Evolutionary conservation across 2,888 invertebrate species (phyloP), one percentile per base, ranked within the genome.

Genomic region (Choreutis nemorana): DNA sequence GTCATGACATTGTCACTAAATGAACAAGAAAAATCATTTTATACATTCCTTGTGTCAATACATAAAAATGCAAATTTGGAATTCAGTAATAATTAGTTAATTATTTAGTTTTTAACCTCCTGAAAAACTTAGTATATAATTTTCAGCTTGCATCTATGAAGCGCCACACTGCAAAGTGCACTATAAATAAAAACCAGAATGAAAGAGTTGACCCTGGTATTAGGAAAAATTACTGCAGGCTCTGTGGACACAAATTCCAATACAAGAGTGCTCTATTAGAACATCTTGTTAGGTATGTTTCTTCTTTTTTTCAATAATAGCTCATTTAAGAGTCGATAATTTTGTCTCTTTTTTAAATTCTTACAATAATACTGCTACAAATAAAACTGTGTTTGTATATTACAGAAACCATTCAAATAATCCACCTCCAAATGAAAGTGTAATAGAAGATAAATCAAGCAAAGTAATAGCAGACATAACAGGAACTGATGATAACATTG

Each of bases 401-500:
- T n/a, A n/a, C 29, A 15, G 29, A 13, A 14, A 10, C n/a, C 23
- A 22, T 14, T 7, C 23, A 18, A 24, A 13, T 12, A 15, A 26
- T 10, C 14, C 15, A 9, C 8, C 13, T 8, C 5, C 14, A n/a
- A n/a, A n/a, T 14, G 14, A 23, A 23, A 14, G 3, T n/a, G 8
- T 8, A 18, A 18, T 8, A 3, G 21, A 21, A 28, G 15, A 4
- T 7, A 53, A 44, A 35, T 5, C 33, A 6, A 41, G 32, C 14
- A 44, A 42, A 32, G 37, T 34, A 2, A 43, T 36, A 10, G 31
- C 36, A 21, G 57, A 63, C 23, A 40, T 47, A 15, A 50, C 45
- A 28, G 44, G 60, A 32, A 67, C 72, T 1, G 75, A 64, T 3
- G 73, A 77, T 27, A 75, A 67, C 15, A 73, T 78, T 13, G 75